These are phyloP conservation scores for Semotilus atromaculatus DNA, from an alignment of 2,797 vertebrate genomes.

Conservation along the genomic window DNA sequence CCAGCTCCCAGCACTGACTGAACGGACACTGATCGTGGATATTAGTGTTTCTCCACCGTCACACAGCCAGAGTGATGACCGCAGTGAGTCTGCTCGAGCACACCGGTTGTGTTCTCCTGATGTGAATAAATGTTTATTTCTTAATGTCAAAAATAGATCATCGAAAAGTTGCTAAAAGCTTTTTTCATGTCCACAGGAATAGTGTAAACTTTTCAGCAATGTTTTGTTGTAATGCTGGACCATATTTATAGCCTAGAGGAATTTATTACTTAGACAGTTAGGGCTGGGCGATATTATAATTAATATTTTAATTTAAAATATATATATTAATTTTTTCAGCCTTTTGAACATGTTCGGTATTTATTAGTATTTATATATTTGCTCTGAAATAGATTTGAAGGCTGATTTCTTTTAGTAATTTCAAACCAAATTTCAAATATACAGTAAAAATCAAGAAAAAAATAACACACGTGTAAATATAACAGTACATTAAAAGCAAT, in stretches of 20 bases:
- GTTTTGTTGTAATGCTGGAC: constrained; percentile 31
- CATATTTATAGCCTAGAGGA: constrained; percentile 31
- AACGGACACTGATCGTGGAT: constrained; percentile 7
- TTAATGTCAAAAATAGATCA: constrained; percentile 24
- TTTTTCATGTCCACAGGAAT: background rate
- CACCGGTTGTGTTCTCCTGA: constrained; percentile 19
- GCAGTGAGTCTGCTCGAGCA: background rate
- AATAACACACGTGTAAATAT: background rate
- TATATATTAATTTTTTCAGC: background rate
- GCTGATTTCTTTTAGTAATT: constrained; percentile 6
- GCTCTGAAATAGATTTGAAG: background rate
- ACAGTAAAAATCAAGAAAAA: background rate
- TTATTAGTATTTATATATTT: constrained; percentile 24
- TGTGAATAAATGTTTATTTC: constrained; percentile 44
- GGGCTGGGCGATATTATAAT: constrained; percentile 24
- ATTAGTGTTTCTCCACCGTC: constrained; percentile 12
- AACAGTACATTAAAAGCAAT: constrained; percentile 18
- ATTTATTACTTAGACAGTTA: constrained; percentile 28
- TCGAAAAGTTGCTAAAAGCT: background rate
- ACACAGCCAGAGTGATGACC: background rate
- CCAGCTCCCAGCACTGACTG: background rate
- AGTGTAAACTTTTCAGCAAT: constrained; percentile 28
- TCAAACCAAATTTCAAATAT: background rate
- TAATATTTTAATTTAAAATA: background rate
- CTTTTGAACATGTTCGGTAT: background rate